These are phyloP conservation scores for Podotricha telesiphe DNA, from an alignment of 2,888 invertebrate species.

Conservation along the genomic window DNA sequence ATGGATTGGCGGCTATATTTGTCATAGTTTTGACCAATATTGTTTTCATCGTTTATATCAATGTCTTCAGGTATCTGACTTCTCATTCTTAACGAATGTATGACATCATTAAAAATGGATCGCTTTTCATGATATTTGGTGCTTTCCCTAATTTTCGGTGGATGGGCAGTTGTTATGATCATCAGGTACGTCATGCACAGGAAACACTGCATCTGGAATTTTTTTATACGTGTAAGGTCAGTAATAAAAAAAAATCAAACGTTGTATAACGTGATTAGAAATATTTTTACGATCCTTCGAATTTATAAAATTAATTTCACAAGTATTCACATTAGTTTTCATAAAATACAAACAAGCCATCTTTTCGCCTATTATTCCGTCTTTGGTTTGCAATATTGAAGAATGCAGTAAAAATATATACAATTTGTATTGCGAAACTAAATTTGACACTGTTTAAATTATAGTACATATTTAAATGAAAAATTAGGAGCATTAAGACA, in stretches of 20 bases:
- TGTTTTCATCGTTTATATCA: constrained; percentile 67
- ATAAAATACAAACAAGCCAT: too few relatives aligned
- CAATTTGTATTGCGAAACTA: too few relatives aligned
- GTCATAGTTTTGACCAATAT: constrained; percentile 62
- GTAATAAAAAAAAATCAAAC: constrained; percentile 36
- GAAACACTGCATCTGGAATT: constrained; percentile 75
- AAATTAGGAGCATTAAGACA: too few relatives aligned
- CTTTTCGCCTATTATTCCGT: too few relatives aligned
- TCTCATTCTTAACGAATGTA: constrained; percentile 69
- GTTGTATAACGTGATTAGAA: too few relatives aligned
- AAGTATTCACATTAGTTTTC: too few relatives aligned
- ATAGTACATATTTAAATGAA: too few relatives aligned
- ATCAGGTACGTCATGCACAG: constrained; percentile 75
- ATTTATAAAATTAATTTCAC: too few relatives aligned
- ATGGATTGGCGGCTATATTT: constrained; percentile 62
- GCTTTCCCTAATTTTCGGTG: constrained; percentile 55
- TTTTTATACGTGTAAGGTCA: not conserved
- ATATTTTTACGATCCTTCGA: too few relatives aligned
- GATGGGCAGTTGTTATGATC: constrained; percentile 65
- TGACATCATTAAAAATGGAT: constrained; percentile 73
- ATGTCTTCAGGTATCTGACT: constrained; percentile 66
- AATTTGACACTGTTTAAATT: too few relatives aligned
- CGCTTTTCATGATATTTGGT: constrained; percentile 58
- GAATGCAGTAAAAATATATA: too few relatives aligned
- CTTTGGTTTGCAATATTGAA: too few relatives aligned